These are phyloP conservation scores for Megalopta genalis DNA, from an alignment of 1,140 invertebrate genomes.

Conservation along the genomic window DNA sequence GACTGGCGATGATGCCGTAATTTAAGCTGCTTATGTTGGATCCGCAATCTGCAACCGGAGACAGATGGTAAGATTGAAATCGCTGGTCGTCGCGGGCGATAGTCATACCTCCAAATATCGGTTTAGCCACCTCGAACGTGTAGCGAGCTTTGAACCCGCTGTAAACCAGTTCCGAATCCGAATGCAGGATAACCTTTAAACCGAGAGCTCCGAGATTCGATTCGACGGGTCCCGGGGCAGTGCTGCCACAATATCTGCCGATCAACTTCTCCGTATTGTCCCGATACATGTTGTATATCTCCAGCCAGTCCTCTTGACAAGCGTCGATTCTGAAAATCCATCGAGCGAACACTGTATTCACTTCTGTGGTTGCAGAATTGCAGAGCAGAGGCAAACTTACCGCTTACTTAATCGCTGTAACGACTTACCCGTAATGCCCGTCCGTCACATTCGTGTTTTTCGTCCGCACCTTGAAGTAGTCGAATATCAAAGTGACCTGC, in stretches of 20 bases:
- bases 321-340: constrained; percentile 80
- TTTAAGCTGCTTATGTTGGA: constrained; percentile 92
- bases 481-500: constrained; percentile 95
- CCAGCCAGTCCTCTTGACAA: constrained; percentile 95
- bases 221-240: constrained; percentile 93
- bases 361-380: no score
- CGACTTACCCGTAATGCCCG: constrained; percentile 82
- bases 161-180: constrained; percentile 90
- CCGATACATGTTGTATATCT: constrained; percentile 93
- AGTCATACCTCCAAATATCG: constrained; percentile 87
- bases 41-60: constrained; percentile 87
- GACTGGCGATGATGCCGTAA: constrained; percentile 91
- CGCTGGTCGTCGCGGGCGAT: no score
- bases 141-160: constrained; percentile 95
- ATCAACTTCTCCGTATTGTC: constrained; percentile 90
- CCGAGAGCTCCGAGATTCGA: constrained; percentile 91
- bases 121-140: constrained; percentile 91
- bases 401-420: no score
- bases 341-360: no score
- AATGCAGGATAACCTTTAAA: constrained; percentile 91
- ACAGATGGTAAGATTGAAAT: no score
- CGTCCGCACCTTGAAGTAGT: constrained; percentile 93
- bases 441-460: constrained; percentile 81
- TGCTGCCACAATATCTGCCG: constrained; percentile 91
- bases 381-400: no score